Base-by-base conservation (phyloP, 2,797 vertebrate species). In the Microctenopoma steveboyesi region DNA sequence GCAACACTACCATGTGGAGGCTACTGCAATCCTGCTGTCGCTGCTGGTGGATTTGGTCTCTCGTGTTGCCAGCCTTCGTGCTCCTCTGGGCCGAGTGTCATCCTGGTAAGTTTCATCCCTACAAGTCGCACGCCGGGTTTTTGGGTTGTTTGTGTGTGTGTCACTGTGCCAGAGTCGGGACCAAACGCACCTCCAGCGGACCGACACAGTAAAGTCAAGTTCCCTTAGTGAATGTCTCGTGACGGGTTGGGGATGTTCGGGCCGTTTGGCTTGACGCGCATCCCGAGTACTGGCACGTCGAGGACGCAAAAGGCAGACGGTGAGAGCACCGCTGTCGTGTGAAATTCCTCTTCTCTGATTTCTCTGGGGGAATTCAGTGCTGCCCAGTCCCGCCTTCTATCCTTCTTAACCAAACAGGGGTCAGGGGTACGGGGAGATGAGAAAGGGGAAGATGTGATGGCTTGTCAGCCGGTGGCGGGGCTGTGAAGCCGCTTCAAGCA, bases 1-100 rank as follows among this genome's bases (percentile, higher is more conserved):
- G 91, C 91, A 90, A 93, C 91, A 90, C 92, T 94, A 93, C 95
- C 95, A 98, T 98, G 97, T 95, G 96, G 96, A 96, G 94, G 93
- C 94, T 97, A 93, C 95, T 95, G 95, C 95, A 93, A 94, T 94
- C 94, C 94, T 95, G 95, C 91, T 87, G 83, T 59, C 95, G 93
- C 94, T 91, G 90, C 81, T 95, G 95, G 92, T 96, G 97, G 96
- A 96, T 97, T 94, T 93, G 95, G 89, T 94, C 94, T 91, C 89
- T 96, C 85, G 86, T 93, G 82, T 87, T 95, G 86, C 92, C 95
- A 86, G 90, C 94, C 91, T 93, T 89, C 73, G 87, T 94, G 93
- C 93, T 96, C 87, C 93, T 94, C 79, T 92, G 95, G 94, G 96
- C 96, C 89, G 91, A 95, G 72, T 95, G 95, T 89, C 95, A 96